Conservation (phyloP, 2,888 invertebrate genomes). For the Drosophila phalerata region DNA sequence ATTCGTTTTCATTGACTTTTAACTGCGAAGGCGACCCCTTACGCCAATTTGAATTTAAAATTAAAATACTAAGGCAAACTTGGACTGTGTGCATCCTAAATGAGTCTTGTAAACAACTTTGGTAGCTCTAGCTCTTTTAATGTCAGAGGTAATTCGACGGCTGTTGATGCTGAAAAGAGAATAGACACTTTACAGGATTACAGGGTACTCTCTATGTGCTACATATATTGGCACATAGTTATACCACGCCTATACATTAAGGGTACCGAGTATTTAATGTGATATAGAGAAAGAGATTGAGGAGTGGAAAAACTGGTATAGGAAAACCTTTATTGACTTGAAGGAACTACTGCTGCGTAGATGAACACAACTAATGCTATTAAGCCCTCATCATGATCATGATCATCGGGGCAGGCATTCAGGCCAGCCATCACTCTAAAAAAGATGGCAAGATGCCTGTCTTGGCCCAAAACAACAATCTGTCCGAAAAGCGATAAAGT, state of each 20-base stretch:
- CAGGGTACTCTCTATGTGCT: background rate
- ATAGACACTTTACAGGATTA: too few species aligned
- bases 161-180: too few species aligned
- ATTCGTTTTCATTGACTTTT: too few species aligned
- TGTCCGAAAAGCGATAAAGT: slow-evolving; percentile 81
- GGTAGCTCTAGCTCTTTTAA: too few species aligned
- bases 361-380: slow-evolving; percentile 66
- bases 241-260: background rate
- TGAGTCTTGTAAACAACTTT: too few species aligned
- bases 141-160: too few species aligned
- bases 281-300: background rate
- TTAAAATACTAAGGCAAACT: too few species aligned
- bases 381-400: slow-evolving; percentile 75
- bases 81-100: too few species aligned
- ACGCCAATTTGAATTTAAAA: too few species aligned
- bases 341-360: slow-evolving; percentile 20
- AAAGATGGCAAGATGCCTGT: slow-evolving; percentile 13
- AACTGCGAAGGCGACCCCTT: too few species aligned
- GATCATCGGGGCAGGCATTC: slow-evolving; percentile 29
- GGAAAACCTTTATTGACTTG: slow-evolving; percentile 36
- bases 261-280: background rate
- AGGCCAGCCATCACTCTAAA: slow-evolving; percentile 67
- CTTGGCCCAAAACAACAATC: slow-evolving; percentile 67
- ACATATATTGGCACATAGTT: too few species aligned
- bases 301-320: slow-evolving; percentile 1